These are phyloP conservation scores for Drosophila nigricruria DNA, from an alignment of 2,888 invertebrate genomes.

Conservation along the genomic window DNA sequence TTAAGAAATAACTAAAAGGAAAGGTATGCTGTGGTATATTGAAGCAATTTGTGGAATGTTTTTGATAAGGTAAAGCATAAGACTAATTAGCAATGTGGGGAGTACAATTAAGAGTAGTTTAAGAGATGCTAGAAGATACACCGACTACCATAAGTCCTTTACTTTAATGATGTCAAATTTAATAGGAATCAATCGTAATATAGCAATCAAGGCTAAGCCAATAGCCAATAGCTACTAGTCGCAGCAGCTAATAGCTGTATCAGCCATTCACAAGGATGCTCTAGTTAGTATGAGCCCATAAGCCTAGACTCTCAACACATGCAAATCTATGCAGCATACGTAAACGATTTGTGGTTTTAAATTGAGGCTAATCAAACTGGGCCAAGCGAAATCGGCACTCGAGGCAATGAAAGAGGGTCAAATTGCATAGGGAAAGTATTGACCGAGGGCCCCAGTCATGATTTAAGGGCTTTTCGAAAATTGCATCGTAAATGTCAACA, in stretches of 20 bases:
- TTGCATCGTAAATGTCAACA: constrained; percentile 74
- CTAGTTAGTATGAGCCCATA: neutral
- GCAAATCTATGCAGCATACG: constrained; percentile 12
- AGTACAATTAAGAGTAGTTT: neutral
- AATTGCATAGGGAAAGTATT: constrained; percentile 56
- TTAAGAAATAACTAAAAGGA: neutral
- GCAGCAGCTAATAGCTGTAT: neutral
- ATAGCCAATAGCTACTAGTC: neutral
- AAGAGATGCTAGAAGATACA: too few relatives aligned
- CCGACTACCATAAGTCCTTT: too few relatives aligned
- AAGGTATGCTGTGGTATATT: neutral
- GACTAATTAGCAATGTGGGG: neutral
- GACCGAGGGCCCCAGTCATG: constrained; percentile 37
- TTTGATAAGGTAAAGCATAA: neutral
- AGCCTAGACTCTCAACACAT: neutral
- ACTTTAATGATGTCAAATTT: too few relatives aligned
- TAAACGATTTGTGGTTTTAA: constrained; percentile 37
- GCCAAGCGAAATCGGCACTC: constrained; percentile 35
- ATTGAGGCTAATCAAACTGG: constrained; percentile 75
- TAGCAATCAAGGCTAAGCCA: too few relatives aligned
- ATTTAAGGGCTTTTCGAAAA: constrained; percentile 65
- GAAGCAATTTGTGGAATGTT: constrained; percentile 1
- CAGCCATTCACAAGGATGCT: constrained; percentile 6
- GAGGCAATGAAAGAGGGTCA: constrained; percentile 1
- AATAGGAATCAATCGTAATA: too few relatives aligned